Conservation (phyloP, 2,888 invertebrate genomes). For the Branchipolynoe longqiensis region DNA sequence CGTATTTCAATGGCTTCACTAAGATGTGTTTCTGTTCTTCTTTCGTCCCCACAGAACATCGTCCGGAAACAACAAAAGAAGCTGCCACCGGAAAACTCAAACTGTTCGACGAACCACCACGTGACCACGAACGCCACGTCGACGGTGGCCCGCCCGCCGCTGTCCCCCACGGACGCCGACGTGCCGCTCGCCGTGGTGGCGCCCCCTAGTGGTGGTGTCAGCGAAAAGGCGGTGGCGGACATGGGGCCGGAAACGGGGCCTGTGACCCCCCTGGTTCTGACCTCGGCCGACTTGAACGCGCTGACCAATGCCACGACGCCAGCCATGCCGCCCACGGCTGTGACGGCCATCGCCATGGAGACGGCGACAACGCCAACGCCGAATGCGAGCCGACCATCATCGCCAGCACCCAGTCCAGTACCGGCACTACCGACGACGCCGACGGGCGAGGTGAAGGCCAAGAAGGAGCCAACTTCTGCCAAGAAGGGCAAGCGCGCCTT, state of each 20-base stretch:
- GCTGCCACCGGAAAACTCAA: background rate
- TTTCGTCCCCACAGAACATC: conserved; percentile 43
- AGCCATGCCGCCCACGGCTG: conserved; percentile 38
- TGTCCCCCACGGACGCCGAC: background rate
- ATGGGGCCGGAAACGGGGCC: conserved; percentile 15
- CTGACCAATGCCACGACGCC: conserved; percentile 40
- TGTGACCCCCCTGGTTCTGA: background rate
- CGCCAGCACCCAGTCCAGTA: background rate
- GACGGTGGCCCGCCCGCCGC: conserved; percentile 16
- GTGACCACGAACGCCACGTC: background rate
- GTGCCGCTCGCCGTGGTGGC: background rate
- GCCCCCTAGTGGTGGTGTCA: background rate
- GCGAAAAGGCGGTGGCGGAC: background rate
- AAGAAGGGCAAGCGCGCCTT: conserved; percentile 26
- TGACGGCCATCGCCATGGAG: conserved; percentile 50
- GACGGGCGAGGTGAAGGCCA: background rate
- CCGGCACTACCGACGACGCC: conserved; percentile 9
- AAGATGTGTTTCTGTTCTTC: background rate
- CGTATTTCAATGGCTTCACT: background rate
- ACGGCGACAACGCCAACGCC: conserved; percentile 41
- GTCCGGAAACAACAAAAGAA: conserved; percentile 19
- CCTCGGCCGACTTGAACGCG: background rate
- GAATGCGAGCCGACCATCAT: conserved; percentile 41
- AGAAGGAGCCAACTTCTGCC: background rate
- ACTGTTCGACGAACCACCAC: background rate